These are phyloP conservation scores for Chloroclystis v-ata DNA, from an alignment of 2,888 invertebrate species.

Conservation along the genomic window DNA sequence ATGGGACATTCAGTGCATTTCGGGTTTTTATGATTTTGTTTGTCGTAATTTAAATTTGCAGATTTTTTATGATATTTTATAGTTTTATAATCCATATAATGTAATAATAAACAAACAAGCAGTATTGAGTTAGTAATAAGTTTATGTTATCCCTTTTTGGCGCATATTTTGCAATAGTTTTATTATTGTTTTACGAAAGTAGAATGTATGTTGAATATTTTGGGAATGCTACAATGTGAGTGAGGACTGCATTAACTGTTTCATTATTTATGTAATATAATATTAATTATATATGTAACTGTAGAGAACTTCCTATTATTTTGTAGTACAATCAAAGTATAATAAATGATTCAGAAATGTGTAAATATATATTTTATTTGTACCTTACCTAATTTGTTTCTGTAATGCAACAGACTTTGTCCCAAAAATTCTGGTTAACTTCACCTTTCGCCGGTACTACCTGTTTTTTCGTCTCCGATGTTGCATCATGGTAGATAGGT, in stretches of 20 bases:
- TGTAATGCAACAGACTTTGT: too few relatives aligned
- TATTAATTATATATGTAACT: slow-evolving; percentile 53
- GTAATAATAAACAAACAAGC: slow-evolving; percentile 64
- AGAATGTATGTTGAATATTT: slow-evolving; percentile 43
- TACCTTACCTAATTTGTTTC: background rate
- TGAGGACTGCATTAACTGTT: slow-evolving; percentile 65
- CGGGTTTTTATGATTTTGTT: slow-evolving; percentile 35
- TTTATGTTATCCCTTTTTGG: slow-evolving; percentile 35
- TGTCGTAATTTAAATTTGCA: slow-evolving; percentile 39
- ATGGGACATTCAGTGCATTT: slow-evolving; percentile 49
- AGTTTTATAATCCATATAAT: slow-evolving; percentile 41
- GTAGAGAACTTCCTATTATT: slow-evolving; percentile 78
- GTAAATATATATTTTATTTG: slow-evolving; percentile 33
- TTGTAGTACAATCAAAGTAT: slow-evolving; percentile 77
- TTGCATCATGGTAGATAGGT: too few relatives aligned
- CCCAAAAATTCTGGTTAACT: too few relatives aligned
- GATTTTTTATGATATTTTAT: slow-evolving; percentile 40
- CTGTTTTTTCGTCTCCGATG: too few relatives aligned
- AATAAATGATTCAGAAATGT: slow-evolving; percentile 73
- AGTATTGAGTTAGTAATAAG: slow-evolving; percentile 65
- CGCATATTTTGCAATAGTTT: slow-evolving; percentile 27
- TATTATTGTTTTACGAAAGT: slow-evolving; percentile 28
- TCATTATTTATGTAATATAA: slow-evolving; percentile 75
- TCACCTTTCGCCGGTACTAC: too few relatives aligned
- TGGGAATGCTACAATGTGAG: slow-evolving; percentile 46